phyloP scores from a whole-genome alignment of 2,888 invertebrate species.

The Cepaea hortensis region DNA sequence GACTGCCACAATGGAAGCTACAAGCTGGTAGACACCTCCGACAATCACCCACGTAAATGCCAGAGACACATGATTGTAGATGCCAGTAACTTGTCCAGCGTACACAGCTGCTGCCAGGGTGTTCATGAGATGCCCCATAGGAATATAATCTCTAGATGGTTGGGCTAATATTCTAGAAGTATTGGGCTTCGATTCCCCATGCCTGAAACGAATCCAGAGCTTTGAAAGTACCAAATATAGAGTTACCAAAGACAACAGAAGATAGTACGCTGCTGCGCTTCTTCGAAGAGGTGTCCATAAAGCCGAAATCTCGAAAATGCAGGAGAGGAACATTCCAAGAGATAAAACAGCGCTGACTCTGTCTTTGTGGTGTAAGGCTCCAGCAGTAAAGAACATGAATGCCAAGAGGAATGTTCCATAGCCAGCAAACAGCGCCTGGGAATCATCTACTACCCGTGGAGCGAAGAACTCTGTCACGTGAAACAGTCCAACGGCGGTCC shows the following conservation, averaged over 20 bases:
- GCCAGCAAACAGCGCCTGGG: constrained; percentile 58
- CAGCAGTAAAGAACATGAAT: constrained; percentile 55
- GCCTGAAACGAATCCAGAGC: constrained; percentile 46
- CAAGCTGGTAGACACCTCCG: constrained; percentile 56
- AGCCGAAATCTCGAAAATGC: constrained; percentile 57
- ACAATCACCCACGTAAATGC: constrained; percentile 58
- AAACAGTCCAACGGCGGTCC: constrained; percentile 58
- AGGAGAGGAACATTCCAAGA: constrained; percentile 55
- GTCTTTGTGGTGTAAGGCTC: constrained; percentile 52
- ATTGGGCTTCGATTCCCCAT: constrained; percentile 23
- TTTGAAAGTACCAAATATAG: constrained; percentile 52
- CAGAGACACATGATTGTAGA: constrained; percentile 47
- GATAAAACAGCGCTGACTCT: constrained; percentile 54
- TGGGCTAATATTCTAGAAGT: neutral
- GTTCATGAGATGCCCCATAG: constrained; percentile 59
- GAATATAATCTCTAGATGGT: constrained; percentile 55
- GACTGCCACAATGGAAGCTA: constrained; percentile 56
- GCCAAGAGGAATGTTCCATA: constrained; percentile 57
- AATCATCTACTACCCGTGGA: constrained; percentile 40
- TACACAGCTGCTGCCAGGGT: constrained; percentile 57
- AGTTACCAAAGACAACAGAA: constrained; percentile 54
- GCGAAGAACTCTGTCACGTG: constrained; percentile 50
- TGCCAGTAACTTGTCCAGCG: constrained; percentile 56
- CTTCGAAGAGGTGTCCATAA: constrained; percentile 56
- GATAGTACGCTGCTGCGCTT: constrained; percentile 58